phyloP scores from a whole-genome alignment of 2,888 invertebrate species.

The Notocelia uddmanniana region DNA sequence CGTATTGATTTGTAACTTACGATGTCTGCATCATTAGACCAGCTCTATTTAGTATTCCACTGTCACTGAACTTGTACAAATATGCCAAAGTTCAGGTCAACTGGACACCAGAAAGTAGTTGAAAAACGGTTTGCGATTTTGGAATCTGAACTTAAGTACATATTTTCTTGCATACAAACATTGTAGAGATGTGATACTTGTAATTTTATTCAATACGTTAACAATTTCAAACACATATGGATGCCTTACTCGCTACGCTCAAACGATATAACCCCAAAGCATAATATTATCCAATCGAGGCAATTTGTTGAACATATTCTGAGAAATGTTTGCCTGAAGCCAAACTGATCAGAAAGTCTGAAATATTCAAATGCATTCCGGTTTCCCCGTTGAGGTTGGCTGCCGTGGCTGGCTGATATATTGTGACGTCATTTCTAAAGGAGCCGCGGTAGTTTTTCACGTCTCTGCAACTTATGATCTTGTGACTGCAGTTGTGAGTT shows the following conservation, averaged over 20 bases:
- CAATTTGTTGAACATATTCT: slow-evolving; percentile 34
- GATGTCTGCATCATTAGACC: no score
- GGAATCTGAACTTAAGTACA: no score
- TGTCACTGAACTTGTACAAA: no score
- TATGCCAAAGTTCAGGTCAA: no score
- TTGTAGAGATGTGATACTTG: not conserved
- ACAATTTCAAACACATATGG: slow-evolving; percentile 9
- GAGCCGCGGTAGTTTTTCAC: slow-evolving; percentile 51
- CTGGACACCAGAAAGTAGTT: no score
- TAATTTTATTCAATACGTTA: not conserved
- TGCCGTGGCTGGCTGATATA: slow-evolving; percentile 49
- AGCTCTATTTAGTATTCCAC: no score
- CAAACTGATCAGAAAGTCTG: slow-evolving; percentile 42
- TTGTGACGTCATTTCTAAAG: slow-evolving; percentile 52
- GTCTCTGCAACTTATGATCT: slow-evolving; percentile 53
- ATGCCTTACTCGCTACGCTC: slow-evolving; percentile 5
- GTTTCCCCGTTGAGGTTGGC: slow-evolving; percentile 31
- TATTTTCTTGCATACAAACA: no score
- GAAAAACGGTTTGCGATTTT: no score
- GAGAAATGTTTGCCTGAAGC: slow-evolving; percentile 36
- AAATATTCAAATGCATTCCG: slow-evolving; percentile 44
- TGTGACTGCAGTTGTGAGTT: slow-evolving; percentile 49
- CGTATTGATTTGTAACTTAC: no score
- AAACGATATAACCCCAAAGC: slow-evolving; percentile 21
- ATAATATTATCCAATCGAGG: slow-evolving; percentile 13